A percentile compares a stretch with the other conserved stretches of the same genome.
phyloP scores from a whole-genome alignment of 2,888 invertebrate species.

The Calliopum simillimum region DNA sequence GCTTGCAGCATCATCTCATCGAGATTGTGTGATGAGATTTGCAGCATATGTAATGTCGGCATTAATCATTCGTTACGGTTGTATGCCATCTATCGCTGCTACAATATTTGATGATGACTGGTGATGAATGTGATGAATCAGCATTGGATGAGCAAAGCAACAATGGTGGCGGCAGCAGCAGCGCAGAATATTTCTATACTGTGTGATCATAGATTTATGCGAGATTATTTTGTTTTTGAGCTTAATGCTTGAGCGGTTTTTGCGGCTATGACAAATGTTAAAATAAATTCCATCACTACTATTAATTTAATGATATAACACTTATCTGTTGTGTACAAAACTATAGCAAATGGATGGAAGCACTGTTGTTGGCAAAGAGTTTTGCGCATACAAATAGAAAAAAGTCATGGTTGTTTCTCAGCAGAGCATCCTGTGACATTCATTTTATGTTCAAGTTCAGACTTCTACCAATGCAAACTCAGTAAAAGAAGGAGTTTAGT shows the following conservation, averaged over 20 bases:
- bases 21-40: constrained; percentile 9
- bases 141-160: constrained; percentile 4
- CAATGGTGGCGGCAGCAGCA: background rate
- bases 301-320: no score
- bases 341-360: no score
- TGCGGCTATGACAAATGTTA: constrained; percentile 10
- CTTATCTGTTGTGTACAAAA: no score
- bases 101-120: background rate
- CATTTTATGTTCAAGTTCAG: no score
- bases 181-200: background rate
- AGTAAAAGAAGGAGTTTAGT: background rate
- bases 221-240: constrained; percentile 33
- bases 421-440: no score
- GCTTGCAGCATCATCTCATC: no score
- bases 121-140: constrained; percentile 27
- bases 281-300: no score
- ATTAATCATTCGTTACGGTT: constrained; percentile 31
- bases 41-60: constrained; percentile 28
- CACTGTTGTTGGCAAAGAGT: no score
- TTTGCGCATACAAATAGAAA: no score
- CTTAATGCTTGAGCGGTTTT: constrained; percentile 18
- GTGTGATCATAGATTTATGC: constrained; percentile 18
- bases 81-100: background rate
- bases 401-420: no score
- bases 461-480: no score